phyloP scores from a whole-genome alignment of 2,888 invertebrate species.

The Scaptomyza flava region DNA sequence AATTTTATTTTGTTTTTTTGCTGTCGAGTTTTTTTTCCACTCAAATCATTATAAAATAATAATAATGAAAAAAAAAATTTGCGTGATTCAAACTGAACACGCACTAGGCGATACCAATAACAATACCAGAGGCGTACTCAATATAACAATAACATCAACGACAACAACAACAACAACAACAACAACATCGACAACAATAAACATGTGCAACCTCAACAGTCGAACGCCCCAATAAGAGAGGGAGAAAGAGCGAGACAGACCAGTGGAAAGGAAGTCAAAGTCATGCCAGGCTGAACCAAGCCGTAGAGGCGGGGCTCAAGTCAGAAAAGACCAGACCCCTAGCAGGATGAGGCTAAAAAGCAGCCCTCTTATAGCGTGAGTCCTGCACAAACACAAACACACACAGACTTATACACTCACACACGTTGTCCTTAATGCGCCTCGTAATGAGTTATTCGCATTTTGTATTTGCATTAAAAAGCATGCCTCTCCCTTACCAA shows the following conservation, averaged over 20 bases:
- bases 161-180: constrained; percentile 49
- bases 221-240: constrained; percentile 60
- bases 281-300: constrained; percentile 47
- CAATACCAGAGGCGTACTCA: constrained; percentile 63
- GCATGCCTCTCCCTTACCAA: constrained; percentile 45
- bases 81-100: constrained; percentile 78
- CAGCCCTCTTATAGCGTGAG: constrained; percentile 69
- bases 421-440: constrained; percentile 73
- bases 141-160: constrained; percentile 57
- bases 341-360: constrained; percentile 51
- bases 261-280: constrained; percentile 69
- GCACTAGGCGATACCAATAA: constrained; percentile 77
- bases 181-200: constrained; percentile 50
- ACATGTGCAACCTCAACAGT: constrained; percentile 59
- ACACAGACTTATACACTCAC: constrained; percentile 7
- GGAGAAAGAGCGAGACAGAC: constrained; percentile 15
- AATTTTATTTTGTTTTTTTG: constrained; percentile 22
- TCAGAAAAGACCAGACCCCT: constrained; percentile 14
- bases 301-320: constrained; percentile 19
- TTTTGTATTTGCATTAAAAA: constrained; percentile 75
- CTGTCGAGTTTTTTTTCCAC: constrained; percentile 56
- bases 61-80: constrained; percentile 65
- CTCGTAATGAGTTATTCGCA: constrained; percentile 81
- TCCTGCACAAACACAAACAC: constrained; percentile 38
- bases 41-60: constrained; percentile 79